These are phyloP conservation scores for Zaprionus obscuricornis DNA, from an alignment of 2,888 invertebrate species.

Conservation along the genomic window DNA sequence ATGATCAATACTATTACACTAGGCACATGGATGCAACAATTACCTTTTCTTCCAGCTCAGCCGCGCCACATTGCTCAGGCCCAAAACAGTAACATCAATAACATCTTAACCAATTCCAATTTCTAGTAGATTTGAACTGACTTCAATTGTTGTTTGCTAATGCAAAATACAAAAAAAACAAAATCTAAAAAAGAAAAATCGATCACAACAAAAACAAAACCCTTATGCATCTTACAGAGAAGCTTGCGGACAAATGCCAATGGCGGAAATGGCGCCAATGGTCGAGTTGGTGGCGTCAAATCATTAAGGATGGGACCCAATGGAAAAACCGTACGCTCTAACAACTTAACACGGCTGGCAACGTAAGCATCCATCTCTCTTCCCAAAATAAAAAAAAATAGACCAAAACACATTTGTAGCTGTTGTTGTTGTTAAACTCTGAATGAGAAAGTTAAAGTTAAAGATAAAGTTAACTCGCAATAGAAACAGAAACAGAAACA, in stretches of 20 bases:
- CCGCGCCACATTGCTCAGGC: too few species aligned
- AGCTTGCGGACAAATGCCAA: slow-evolving; percentile 79
- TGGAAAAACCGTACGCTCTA: slow-evolving; percentile 81
- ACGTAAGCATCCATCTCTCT: slow-evolving; percentile 84
- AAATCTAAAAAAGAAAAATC: slow-evolving; percentile 55
- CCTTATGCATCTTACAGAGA: slow-evolving; percentile 83
- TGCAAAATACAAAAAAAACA: slow-evolving; percentile 39
- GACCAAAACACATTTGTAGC: slow-evolving; percentile 19
- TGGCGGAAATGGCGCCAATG: slow-evolving; percentile 40
- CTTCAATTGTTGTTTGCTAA: slow-evolving; percentile 44
- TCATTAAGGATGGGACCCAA: slow-evolving; percentile 80
- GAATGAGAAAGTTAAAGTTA: not conserved
- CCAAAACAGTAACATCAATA: too few species aligned
- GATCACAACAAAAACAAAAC: too few species aligned
- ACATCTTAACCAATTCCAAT: too few species aligned
- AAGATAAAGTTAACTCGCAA: slow-evolving; percentile 35
- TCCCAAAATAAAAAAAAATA: slow-evolving; percentile 31
- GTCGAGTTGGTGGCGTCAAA: slow-evolving; percentile 74
- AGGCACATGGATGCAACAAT: too few species aligned
- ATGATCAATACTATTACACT: too few species aligned
- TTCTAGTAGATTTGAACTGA: slow-evolving; percentile 12
- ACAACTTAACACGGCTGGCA: slow-evolving; percentile 81
- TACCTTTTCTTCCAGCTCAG: too few species aligned
- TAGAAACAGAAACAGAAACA: not conserved
- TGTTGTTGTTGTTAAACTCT: slow-evolving; percentile 30